Conservation (phyloP, 2,888 invertebrate genomes). For the Brachylomia viminalis region DNA sequence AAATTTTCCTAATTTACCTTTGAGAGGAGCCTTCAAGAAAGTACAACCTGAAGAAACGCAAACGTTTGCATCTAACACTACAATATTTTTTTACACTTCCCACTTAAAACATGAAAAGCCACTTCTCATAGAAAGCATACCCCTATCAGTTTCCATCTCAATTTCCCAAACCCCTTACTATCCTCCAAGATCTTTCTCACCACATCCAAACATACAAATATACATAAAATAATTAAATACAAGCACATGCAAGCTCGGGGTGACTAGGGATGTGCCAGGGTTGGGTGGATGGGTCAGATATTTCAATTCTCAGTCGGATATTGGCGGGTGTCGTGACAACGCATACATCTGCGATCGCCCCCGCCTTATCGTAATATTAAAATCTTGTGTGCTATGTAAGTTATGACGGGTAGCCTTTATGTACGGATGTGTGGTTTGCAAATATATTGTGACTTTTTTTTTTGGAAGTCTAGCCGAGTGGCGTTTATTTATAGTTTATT, state of each 20-base stretch:
- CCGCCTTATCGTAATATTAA: conserved; percentile 86
- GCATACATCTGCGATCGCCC: conserved; percentile 86
- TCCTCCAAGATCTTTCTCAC: conserved; percentile 19
- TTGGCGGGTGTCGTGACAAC: conserved; percentile 87
- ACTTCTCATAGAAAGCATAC: neutral
- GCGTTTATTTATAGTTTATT: conserved; percentile 17
- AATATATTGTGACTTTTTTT: conserved; percentile 63
- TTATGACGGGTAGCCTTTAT: conserved; percentile 76
- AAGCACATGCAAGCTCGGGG: conserved; percentile 38
- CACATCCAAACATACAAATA: conserved; percentile 23
- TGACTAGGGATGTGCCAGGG: conserved; percentile 42
- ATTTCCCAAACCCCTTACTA: conserved; percentile 24
- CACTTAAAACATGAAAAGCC: neutral
- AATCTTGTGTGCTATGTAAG: conserved; percentile 83
- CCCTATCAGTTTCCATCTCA: conserved; percentile 6
- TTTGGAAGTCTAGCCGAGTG: conserved; percentile 33
- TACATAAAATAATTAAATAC: conserved; percentile 60
- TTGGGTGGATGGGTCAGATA: conserved; percentile 83
- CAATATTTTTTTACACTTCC: neutral
- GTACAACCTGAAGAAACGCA: neutral
- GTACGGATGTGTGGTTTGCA: conserved; percentile 72
- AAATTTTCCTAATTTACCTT: neutral
- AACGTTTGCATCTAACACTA: neutral
- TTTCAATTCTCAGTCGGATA: conserved; percentile 90
- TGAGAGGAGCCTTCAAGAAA: neutral